Conservation (phyloP, 1,140 invertebrate species). For the Dreissena rostriformis region DNA sequence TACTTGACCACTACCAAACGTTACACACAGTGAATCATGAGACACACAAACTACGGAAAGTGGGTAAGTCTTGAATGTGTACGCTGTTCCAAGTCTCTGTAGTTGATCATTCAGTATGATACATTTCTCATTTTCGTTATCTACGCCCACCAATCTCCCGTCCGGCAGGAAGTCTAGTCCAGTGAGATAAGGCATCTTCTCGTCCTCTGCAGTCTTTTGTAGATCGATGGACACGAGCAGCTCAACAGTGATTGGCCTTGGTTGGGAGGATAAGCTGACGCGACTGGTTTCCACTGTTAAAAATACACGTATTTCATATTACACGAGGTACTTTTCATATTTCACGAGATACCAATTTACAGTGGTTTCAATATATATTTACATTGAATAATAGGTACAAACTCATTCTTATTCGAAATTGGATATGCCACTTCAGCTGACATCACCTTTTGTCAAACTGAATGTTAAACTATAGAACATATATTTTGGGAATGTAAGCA, state of each 20-base stretch:
- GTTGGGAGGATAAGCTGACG: too few species aligned
- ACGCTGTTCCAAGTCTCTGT: neutral
- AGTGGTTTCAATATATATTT: too few species aligned
- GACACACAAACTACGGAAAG: neutral
- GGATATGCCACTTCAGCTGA: too few species aligned
- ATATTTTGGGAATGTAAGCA: too few species aligned
- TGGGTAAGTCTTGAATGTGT: neutral
- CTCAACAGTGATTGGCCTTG: neutral
- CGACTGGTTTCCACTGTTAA: too few species aligned
- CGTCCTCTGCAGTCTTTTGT: neutral
- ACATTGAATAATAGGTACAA: too few species aligned
- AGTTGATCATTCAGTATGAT: neutral
- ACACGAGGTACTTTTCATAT: too few species aligned
- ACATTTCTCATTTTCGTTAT: neutral
- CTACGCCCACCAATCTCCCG: conserved; percentile 6
- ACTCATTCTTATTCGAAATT: too few species aligned
- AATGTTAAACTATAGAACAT: too few species aligned
- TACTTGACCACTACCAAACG: neutral
- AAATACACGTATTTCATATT: too few species aligned
- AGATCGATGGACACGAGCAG: conserved; percentile 2
- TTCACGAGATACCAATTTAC: too few species aligned
- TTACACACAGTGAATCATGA: neutral
- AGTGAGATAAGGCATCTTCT: neutral
- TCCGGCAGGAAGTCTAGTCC: conserved; percentile 15
- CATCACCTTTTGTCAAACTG: too few species aligned